Evolutionary conservation across 1,140 invertebrate genomes (phyloP), one percentile per base, ranked within the genome.

Genomic region (Formica exsecta): DNA sequence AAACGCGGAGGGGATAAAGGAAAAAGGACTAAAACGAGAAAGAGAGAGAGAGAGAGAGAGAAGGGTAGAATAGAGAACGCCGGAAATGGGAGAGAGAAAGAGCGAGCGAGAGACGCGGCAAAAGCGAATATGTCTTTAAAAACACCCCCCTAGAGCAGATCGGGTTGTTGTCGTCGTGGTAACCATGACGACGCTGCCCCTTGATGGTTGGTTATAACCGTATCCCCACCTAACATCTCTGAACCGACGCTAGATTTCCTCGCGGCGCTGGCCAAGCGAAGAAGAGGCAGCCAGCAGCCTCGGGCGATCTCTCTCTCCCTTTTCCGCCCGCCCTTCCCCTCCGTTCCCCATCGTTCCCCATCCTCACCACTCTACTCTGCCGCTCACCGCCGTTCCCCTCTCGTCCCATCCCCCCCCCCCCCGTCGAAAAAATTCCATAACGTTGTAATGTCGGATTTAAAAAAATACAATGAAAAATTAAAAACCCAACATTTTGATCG

Each of bases 91-190:
- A 70, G 65, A 87, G 76, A 22, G 62, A 77, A 11, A 38, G 75
- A 68, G 32, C 3, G 59, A 80, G 65, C 65, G 25, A 70, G 65
- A 89, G 81, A 89, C 38, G 61, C 54, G 83, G 74, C 88, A 86
- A 89, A 89, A 75, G 79, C 73, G 88, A 89, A 89, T 87, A 22
- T 22, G 73, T 77, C 81, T 90, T 87, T 87, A 92, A 93, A 94
- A 95, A 93, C 91, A 93, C 92, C 93, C 92, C 92, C 68, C 91
- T 93, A 90, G 77, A 86, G 79, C 71, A 85, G 71, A 57, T 83
- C 74, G 91, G 90, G 91, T 95, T 95, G 94, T 95, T 95, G 94
- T 95, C 92, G 94, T 94, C 92, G 92, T 79, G 90, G 94, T 95
- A 93, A 92, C 93, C 94, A 95, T 95, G 92, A 92, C 90, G 87